Conservation (phyloP, 2,797 vertebrate genomes). For the Bucorvus abyssinicus region DNA sequence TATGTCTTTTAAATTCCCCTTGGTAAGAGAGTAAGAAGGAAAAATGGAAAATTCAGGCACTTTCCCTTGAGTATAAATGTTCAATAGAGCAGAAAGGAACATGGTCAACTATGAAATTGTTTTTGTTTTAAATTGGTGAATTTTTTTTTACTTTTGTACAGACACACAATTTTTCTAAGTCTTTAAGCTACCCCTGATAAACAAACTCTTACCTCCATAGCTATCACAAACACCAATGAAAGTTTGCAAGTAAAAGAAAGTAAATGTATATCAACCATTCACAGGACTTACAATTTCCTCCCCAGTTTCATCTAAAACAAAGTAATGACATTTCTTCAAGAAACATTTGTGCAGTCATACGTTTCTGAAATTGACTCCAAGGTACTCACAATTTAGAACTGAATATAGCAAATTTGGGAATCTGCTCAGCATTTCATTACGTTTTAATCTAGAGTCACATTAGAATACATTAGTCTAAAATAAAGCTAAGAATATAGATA, state of each 20-base stretch:
- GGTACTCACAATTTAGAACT: neutral
- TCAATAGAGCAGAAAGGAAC: neutral
- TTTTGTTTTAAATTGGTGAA: neutral
- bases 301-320: neutral
- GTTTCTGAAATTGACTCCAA: neutral
- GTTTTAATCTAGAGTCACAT: neutral
- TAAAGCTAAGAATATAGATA: neutral
- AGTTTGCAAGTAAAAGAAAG: neutral
- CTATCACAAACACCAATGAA: neutral
- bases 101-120: neutral
- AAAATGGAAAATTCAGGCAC: neutral
- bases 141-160: neutral
- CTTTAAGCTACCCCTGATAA: neutral
- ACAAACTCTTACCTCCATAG: neutral
- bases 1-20: neutral
- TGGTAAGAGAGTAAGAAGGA: neutral
- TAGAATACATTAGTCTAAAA: neutral
- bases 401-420: neutral
- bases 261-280: neutral
- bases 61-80: neutral
- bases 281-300: neutral
- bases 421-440: neutral
- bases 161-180: accelerated
- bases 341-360: neutral
- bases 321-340: neutral